phyloP scores from a whole-genome alignment of 1,140 invertebrate species.

The Eumaeus atala region DNA sequence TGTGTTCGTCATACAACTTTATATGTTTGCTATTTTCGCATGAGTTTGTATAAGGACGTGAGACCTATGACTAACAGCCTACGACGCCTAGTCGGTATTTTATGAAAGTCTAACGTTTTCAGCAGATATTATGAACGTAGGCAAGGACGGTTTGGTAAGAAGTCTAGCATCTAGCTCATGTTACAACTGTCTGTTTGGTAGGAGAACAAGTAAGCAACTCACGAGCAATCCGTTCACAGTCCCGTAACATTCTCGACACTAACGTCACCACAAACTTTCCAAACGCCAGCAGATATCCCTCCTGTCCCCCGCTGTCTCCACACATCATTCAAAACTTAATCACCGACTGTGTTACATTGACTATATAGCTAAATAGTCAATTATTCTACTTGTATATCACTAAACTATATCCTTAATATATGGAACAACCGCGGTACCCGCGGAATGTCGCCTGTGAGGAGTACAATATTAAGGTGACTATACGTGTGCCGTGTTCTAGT shows the following conservation, averaged over 20 bases:
- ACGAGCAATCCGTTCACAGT: conserved; percentile 35
- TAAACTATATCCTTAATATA: too few species aligned
- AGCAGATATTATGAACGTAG: too few species aligned
- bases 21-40: background rate
- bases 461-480: too few species aligned
- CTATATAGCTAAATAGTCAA: background rate
- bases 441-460: too few species aligned
- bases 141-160: background rate
- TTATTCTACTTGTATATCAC: too few species aligned
- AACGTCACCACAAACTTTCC: conserved; percentile 36
- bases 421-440: too few species aligned
- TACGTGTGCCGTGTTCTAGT: background rate
- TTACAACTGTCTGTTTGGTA: too few species aligned
- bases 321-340: conserved; percentile 30
- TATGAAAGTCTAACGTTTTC: too few species aligned
- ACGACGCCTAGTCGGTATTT: too few species aligned
- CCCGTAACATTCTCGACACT: conserved; percentile 40
- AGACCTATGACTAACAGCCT: too few species aligned
- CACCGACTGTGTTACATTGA: background rate
- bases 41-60: background rate
- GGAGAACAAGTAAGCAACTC: conserved; percentile 18
- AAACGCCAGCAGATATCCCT: conserved; percentile 37
- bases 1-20: too few species aligned
- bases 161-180: too few species aligned
- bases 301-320: conserved; percentile 49